These are phyloP conservation scores for Drosophila kambysellisi DNA, from an alignment of 2,888 invertebrate species.

Conservation along the genomic window DNA sequence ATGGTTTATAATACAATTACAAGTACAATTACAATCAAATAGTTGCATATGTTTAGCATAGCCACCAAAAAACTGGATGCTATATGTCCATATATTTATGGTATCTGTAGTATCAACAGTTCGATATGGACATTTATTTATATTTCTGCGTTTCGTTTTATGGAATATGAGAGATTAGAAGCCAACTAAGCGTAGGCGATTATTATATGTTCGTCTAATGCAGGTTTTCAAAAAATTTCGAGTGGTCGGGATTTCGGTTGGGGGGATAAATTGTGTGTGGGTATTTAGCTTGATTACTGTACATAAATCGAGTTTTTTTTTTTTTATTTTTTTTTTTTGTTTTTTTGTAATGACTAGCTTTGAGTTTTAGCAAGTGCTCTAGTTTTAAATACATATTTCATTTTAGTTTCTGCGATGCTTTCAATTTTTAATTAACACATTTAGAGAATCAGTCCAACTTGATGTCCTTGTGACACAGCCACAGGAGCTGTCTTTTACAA, in stretches of 20 bases:
- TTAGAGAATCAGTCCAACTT: slow-evolving; percentile 69
- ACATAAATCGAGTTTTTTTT: slow-evolving; percentile 50
- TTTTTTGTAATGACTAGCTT: slow-evolving; percentile 58
- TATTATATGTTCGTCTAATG: slow-evolving; percentile 27
- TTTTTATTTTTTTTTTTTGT: neutral
- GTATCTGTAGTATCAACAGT: slow-evolving; percentile 41
- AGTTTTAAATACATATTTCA: slow-evolving; percentile 33
- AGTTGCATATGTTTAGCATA: slow-evolving; percentile 53
- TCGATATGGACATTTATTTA: slow-evolving; percentile 58
- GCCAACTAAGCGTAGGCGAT: slow-evolving; percentile 53
- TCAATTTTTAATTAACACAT: slow-evolving; percentile 53
- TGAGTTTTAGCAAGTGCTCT: slow-evolving; percentile 65
- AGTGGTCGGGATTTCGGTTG: neutral
- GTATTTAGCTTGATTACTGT: slow-evolving; percentile 60
- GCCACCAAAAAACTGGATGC: slow-evolving; percentile 39
- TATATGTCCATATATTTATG: slow-evolving; percentile 38
- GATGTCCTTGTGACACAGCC: slow-evolving; percentile 29
- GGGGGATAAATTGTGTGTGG: slow-evolving; percentile 1
- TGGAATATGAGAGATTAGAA: slow-evolving; percentile 33
- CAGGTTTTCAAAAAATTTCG: slow-evolving; percentile 9
- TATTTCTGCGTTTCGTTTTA: slow-evolving; percentile 15
- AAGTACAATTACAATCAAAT: slow-evolving; percentile 74
- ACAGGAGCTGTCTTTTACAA: slow-evolving; percentile 37
- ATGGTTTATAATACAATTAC: slow-evolving; percentile 66
- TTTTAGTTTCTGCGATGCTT: slow-evolving; percentile 36